Evolutionary conservation across 2,888 invertebrate species (phyloP).

Genomic region (Rhagonycha fulva): DNA sequence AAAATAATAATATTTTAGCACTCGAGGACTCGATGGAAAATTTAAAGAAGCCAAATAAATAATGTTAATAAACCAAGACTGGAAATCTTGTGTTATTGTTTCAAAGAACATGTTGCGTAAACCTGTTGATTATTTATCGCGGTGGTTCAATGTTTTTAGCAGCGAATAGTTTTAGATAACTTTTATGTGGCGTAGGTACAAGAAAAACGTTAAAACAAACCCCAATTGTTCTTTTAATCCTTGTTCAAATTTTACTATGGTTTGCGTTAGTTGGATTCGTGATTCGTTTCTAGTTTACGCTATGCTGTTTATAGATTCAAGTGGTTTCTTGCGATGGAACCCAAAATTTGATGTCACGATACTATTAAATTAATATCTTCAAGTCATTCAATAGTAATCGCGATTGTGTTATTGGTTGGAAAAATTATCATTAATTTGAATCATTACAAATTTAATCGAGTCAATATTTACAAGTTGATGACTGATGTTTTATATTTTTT

Average conservation of each 20-base stretch:
- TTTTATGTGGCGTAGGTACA: background rate
- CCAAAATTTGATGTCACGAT: background rate
- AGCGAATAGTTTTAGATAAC: background rate
- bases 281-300: no score
- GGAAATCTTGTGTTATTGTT: background rate
- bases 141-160: background rate
- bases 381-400: background rate
- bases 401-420: background rate
- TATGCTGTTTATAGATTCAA: no score
- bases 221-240: no score
- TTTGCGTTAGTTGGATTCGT: no score
- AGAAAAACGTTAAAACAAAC: background rate
- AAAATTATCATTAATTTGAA: background rate
- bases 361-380: background rate
- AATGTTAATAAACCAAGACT: background rate
- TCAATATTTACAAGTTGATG: background rate
- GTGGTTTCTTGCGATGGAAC: no score
- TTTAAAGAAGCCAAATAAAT: background rate
- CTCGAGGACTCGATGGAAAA: background rate
- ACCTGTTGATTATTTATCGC: background rate
- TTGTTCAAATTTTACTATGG: no score
- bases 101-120: background rate
- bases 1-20: no score
- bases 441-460: background rate
- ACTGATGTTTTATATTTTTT: background rate